A percentile compares a stretch with the other conserved stretches of the same genome.
Evolutionary conservation across 2,113 vertebrate species (phyloP).

Genomic region (Sylvietta virens): DNA sequence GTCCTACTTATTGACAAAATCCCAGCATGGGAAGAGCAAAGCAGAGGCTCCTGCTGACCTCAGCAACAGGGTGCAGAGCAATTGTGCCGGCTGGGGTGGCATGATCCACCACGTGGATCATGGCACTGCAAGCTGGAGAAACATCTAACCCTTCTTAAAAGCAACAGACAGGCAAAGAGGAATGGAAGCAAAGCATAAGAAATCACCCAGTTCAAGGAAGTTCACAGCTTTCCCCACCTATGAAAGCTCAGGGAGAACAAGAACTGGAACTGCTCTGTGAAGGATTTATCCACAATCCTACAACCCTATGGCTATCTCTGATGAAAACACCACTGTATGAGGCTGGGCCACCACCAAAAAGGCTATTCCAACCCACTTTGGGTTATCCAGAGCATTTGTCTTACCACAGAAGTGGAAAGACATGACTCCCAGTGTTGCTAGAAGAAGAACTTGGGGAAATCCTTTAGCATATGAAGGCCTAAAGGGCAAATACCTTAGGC

Average conservation of each 20-base stretch:
- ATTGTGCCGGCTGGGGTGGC: too few species aligned
- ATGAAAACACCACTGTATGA: not conserved
- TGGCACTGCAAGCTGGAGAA: not conserved
- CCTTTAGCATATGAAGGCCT: not conserved
- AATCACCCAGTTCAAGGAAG: not conserved
- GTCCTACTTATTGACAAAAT: not conserved
- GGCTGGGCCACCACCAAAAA: not conserved
- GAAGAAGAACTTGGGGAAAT: not conserved
- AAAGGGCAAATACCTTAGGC: not conserved
- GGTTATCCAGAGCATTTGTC: not conserved
- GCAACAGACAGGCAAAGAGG: not conserved
- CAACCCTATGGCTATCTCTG: not conserved
- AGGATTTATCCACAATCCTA: not conserved
- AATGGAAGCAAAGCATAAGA: not conserved
- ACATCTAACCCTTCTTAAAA: not conserved
- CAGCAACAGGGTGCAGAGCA: not conserved
- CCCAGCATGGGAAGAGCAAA: not conserved
- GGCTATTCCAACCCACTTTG: not conserved
- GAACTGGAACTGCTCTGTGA: not conserved
- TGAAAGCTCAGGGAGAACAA: not conserved
- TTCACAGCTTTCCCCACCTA: not conserved
- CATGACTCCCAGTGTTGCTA: not conserved
- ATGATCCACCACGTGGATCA: not conserved
- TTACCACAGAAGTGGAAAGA: not conserved
- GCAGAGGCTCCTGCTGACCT: not conserved